These are phyloP conservation scores for Lophotriccus pileatus DNA, from an alignment of 2,797 vertebrate genomes.

Conservation along the genomic window DNA sequence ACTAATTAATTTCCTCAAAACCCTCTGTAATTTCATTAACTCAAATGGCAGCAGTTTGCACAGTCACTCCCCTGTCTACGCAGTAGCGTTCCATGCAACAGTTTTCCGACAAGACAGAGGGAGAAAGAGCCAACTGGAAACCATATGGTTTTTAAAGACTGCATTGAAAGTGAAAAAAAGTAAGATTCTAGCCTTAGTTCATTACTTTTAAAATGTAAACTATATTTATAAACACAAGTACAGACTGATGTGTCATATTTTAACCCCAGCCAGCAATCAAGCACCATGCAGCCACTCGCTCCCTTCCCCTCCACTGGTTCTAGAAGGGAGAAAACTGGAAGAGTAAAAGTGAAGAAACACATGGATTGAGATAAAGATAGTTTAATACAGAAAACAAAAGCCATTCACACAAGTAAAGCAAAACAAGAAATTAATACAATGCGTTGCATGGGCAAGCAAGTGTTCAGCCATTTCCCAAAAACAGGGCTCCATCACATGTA, in stretches of 20 bases:
- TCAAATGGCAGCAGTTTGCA: background rate
- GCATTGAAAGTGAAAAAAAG: background rate
- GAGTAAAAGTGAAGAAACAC: background rate
- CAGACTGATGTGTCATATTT: background rate
- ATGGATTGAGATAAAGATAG: background rate
- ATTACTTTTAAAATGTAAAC: background rate
- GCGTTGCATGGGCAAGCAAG: background rate
- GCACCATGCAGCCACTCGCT: background rate
- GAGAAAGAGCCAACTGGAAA: background rate
- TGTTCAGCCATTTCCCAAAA: background rate
- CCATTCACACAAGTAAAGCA: background rate
- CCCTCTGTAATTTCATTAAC: background rate
- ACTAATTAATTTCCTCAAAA: background rate
- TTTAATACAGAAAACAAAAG: background rate
- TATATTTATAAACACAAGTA: background rate
- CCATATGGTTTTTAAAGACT: background rate
- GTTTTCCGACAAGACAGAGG: background rate
- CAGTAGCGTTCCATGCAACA: accelerated
- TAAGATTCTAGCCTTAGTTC: background rate
- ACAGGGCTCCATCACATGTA: background rate
- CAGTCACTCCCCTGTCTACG: background rate
- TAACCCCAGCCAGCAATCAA: background rate
- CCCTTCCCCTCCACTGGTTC: background rate
- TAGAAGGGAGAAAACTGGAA: background rate
- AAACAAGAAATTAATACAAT: background rate